phyloP scores from a whole-genome alignment of 2,797 vertebrate genomes.

The Sphenodon punctatus region DNA sequence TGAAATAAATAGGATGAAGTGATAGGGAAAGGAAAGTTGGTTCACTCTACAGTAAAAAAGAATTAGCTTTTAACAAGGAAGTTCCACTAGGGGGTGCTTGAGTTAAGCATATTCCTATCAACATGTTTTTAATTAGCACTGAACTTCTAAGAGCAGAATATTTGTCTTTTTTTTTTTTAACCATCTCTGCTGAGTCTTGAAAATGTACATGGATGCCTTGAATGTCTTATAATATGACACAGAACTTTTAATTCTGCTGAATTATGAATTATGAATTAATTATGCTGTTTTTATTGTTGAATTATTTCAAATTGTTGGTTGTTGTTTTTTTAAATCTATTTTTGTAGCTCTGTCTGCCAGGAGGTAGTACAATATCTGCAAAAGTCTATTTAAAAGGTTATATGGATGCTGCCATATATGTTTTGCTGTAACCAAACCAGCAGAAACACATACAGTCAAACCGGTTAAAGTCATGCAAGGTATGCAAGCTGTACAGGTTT shows the following conservation, averaged over 20 bases:
- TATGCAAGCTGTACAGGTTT: not conserved
- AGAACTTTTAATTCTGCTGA: not conserved
- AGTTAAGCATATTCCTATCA: not conserved
- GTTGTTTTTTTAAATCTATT: too few species aligned
- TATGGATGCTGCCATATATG: not conserved
- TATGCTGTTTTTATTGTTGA: not conserved
- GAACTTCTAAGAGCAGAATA: not conserved
- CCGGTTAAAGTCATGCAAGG: not conserved
- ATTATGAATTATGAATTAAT: too few species aligned
- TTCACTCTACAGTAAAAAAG: too few species aligned
- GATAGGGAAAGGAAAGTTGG: not conserved
- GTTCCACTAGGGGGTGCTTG: slow-evolving; percentile 31
- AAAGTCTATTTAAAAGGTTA: not conserved
- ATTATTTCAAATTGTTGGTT: not conserved
- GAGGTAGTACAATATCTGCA: not conserved
- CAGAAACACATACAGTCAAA: not conserved
- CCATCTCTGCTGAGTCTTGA: not conserved
- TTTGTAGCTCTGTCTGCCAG: not conserved
- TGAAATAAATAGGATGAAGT: not conserved
- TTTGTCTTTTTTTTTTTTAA: not conserved
- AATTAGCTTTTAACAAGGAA: too few species aligned
- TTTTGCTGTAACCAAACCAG: not conserved
- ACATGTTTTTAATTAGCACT: not conserved
- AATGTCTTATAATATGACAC: not conserved
- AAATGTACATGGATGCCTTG: not conserved